Evolutionary conservation across 2,888 invertebrate species (phyloP).

Genomic region (Selenia dentaria): DNA sequence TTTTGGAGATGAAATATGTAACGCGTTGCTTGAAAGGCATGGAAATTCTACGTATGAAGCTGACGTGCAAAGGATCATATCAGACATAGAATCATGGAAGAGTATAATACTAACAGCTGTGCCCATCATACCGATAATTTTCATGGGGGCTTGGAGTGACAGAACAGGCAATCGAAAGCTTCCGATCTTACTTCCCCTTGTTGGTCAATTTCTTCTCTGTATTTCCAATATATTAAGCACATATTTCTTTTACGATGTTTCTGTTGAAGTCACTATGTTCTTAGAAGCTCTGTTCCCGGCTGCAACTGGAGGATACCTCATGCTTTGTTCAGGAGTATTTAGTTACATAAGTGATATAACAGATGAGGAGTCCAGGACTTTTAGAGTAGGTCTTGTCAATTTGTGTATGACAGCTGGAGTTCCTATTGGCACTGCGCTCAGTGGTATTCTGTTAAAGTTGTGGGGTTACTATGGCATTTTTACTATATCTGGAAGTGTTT

Average conservation of each 20-base stretch:
- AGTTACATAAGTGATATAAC: slow-evolving; percentile 86
- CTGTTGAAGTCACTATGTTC: slow-evolving; percentile 81
- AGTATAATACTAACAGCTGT: slow-evolving; percentile 82
- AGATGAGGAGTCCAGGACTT: slow-evolving; percentile 79
- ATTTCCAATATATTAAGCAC: slow-evolving; percentile 79
- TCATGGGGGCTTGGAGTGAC: slow-evolving; percentile 87
- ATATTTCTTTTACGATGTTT: slow-evolving; percentile 78
- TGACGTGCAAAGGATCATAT: slow-evolving; percentile 83
- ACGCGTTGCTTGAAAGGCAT: slow-evolving; percentile 57
- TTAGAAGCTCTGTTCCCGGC: slow-evolving; percentile 82
- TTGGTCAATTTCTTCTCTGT: slow-evolving; percentile 78
- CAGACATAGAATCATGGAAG: slow-evolving; percentile 82
- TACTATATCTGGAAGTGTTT: slow-evolving; percentile 54
- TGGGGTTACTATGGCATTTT: slow-evolving; percentile 76
- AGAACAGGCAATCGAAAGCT: slow-evolving; percentile 83
- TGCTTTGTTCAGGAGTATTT: slow-evolving; percentile 83
- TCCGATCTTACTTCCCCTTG: slow-evolving; percentile 81
- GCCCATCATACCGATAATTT: slow-evolving; percentile 80
- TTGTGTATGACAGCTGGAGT: slow-evolving; percentile 84
- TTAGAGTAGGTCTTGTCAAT: slow-evolving; percentile 85
- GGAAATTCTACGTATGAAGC: slow-evolving; percentile 85
- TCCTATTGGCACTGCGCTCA: slow-evolving; percentile 82
- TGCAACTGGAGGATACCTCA: slow-evolving; percentile 81
- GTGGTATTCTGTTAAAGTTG: slow-evolving; percentile 74
- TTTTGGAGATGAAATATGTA: slow-evolving; percentile 64